These are phyloP conservation scores for Bombyx mandarina DNA, from an alignment of 1,140 invertebrate species.

Conservation along the genomic window DNA sequence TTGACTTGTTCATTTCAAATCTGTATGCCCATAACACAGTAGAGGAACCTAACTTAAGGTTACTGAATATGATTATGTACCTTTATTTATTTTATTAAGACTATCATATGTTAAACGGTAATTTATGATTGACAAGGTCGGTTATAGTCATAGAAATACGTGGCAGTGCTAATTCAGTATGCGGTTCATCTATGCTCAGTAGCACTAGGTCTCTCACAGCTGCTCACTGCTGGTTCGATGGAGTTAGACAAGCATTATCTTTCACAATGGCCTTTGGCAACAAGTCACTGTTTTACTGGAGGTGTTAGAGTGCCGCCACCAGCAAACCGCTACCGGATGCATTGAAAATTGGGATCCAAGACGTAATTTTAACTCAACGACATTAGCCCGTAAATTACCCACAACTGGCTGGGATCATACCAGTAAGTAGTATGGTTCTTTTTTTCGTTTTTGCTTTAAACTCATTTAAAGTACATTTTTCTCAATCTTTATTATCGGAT, in stretches of 20 bases:
- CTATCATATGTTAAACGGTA: no score
- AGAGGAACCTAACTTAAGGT: no score
- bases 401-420: background rate
- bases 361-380: background rate
- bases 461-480: background rate
- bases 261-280: background rate
- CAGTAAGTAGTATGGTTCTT: background rate
- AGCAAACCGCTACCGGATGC: background rate
- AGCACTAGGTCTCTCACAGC: no score
- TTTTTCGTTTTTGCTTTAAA: slow-evolving; percentile 5
- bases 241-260: background rate
- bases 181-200: background rate
- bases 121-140: background rate
- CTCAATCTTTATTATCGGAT: background rate
- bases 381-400: background rate
- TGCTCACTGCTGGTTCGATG: background rate
- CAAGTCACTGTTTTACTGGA: background rate
- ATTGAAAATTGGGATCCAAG: background rate
- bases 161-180: background rate
- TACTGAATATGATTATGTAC: no score
- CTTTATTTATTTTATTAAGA: no score
- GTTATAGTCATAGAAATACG: background rate
- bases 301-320: background rate
- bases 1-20: no score
- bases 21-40: no score